These are phyloP conservation scores for Tachyglossus aculeatus DNA, from an alignment of 2,797 vertebrate genomes.

Conservation along the genomic window DNA sequence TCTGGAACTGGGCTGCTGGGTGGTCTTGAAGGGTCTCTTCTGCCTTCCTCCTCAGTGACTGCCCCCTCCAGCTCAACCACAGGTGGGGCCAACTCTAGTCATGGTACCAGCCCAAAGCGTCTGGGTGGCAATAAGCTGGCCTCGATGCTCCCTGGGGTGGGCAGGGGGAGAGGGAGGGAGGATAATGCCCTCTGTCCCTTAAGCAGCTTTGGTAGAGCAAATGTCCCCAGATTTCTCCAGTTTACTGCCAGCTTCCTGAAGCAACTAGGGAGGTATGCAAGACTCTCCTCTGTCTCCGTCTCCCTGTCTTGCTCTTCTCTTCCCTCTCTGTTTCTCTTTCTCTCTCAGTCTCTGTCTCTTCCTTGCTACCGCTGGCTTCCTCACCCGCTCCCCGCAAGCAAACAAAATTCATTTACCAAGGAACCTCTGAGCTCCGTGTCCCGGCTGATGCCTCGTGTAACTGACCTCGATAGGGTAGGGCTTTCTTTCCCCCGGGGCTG, in stretches of 20 bases:
- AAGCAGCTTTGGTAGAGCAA: too few species aligned
- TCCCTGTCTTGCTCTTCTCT: too few species aligned
- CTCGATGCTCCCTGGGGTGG: not conserved
- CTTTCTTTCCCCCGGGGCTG: too few species aligned
- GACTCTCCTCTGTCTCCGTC: too few species aligned
- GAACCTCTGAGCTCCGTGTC: too few species aligned
- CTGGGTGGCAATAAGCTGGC: not conserved
- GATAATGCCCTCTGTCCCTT: not conserved
- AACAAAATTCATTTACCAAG: too few species aligned
- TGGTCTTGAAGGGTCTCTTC: not conserved
- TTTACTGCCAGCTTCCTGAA: too few species aligned
- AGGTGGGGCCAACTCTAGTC: not conserved
- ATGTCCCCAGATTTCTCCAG: too few species aligned
- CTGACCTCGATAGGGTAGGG: too few species aligned
- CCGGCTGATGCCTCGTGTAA: too few species aligned
- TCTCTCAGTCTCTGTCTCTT: not conserved
- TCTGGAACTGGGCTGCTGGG: not conserved
- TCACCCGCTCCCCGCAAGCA: not conserved
- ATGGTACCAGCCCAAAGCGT: not conserved
- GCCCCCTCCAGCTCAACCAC: too few species aligned
- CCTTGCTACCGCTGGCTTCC: not conserved
- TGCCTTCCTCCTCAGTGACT: not conserved
- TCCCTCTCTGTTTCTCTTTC: constrained; percentile 15
- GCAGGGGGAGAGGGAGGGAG: not conserved
- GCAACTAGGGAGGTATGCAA: too few species aligned